Conservation (phyloP, 2,113 vertebrate species). For the Laterallus jamaicensis region DNA sequence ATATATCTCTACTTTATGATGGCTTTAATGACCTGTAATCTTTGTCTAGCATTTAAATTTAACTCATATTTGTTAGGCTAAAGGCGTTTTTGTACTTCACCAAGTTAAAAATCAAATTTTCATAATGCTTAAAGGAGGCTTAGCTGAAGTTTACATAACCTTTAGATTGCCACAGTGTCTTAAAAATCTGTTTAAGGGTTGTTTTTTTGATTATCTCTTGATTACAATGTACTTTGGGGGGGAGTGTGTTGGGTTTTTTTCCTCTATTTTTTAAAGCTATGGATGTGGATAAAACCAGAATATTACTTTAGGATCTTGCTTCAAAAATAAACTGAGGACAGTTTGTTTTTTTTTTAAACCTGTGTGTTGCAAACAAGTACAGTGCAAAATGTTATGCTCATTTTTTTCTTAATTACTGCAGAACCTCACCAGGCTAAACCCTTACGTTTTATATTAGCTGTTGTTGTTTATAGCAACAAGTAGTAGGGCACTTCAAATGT, state of each 20-base stretch:
- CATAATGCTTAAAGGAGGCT: not conserved
- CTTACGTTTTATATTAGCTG: not conserved
- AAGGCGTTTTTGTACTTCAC: not conserved
- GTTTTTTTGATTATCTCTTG: not conserved
- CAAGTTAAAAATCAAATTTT: slow-evolving; percentile 16
- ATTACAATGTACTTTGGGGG: not conserved
- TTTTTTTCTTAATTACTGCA: not conserved
- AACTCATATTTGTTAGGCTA: not conserved
- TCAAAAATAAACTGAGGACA: not conserved
- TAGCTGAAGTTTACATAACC: slow-evolving; percentile 29
- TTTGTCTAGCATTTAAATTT: not conserved
- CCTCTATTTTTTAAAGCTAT: not conserved
- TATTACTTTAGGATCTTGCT: not conserved
- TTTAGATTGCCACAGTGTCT: not conserved
- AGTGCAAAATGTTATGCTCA: not conserved
- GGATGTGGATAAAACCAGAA: not conserved
- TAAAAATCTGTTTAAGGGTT: slow-evolving; percentile 8
- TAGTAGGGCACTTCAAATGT: not conserved
- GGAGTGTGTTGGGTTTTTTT: rapidly evolving
- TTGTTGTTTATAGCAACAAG: not conserved
- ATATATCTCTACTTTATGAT: not conserved
- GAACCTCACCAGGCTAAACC: not conserved
- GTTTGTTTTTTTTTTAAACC: not conserved
- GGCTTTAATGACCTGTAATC: not conserved
- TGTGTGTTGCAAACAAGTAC: not conserved